Base-by-base conservation (phyloP, 2,113 vertebrate genomes). In the Tenebrosternarchus preto region DNA sequence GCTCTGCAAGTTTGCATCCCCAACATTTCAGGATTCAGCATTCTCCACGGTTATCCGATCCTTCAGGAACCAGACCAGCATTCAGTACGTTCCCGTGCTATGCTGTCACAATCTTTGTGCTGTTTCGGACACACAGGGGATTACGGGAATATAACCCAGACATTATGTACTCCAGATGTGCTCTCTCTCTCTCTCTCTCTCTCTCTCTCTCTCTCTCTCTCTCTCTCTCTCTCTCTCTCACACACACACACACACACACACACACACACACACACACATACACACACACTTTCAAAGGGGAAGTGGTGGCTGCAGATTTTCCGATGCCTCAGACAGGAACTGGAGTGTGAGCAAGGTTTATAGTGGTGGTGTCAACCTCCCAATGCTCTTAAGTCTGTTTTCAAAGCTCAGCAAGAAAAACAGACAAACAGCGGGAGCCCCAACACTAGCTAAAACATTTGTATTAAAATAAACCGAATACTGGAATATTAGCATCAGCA, bases 241-340 rank as follows among this genome's bases (percentile, higher is more conserved):
- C 71, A 79, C 63, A 71, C 57, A 76, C 73, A 72, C 71, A 6
- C 43, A 46, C 43, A 39, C 36, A 39, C 36, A 39, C 36, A 39
- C 36, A 39, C 36, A 57, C 50, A 57, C 63, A 24, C n/a, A 33
- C 78, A 74, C 56, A 57, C 27, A 57, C 71, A 59, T 53, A 73
- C 39, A 80, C 76, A 57, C 70, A 80, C 78, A 80, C 60, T 84
- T 85, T 85, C 83, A 72, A 85, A 82, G 61, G 81, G 84, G 84
- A 85, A 85, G 84, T 85, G 77, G 77, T 78, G 67, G 77, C 67
- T 85, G 59, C 50, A 85, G 80, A 85, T 85, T 85, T 85, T 85
- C 84, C 84, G 80, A 85, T 85, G 84, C 80, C 53, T 85, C 73
- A 73, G 77, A 82, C 84, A 85, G 80, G 80, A 85, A 85, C 80